These are phyloP conservation scores for Moxostoma hubbsi DNA, from an alignment of 2,797 vertebrate species.

Conservation along the genomic window DNA sequence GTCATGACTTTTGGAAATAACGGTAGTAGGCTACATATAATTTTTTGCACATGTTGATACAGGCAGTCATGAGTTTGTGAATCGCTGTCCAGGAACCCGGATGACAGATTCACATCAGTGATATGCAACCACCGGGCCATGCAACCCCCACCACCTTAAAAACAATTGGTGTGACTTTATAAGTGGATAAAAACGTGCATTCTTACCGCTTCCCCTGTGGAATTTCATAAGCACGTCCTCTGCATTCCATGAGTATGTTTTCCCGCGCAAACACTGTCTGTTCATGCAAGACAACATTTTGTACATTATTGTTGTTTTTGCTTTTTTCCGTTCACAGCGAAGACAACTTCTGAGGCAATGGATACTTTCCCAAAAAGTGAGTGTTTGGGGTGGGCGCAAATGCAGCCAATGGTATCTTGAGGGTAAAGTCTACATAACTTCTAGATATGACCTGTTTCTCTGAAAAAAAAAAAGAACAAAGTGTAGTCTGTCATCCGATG, in stretches of 20 bases:
- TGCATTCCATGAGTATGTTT: conserved; percentile 14
- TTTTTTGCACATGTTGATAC: not conserved
- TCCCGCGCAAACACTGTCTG: conserved; percentile 35
- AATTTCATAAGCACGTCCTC: conserved; percentile 52
- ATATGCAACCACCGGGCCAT: not conserved
- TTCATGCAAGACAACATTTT: conserved; percentile 47
- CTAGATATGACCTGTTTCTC: no score
- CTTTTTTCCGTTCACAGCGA: not conserved
- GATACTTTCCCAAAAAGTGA: not conserved
- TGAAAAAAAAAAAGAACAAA: no score
- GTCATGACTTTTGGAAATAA: not conserved
- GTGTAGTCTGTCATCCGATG: no score
- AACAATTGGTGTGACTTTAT: not conserved
- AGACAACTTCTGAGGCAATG: not conserved
- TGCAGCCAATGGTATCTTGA: conserved; percentile 33
- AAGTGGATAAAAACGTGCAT: not conserved
- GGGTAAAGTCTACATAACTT: conserved; percentile 31
- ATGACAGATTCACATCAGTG: not conserved
- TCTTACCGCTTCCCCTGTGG: conserved; percentile 49
- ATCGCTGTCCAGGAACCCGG: not conserved
- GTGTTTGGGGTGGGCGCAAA: conserved; percentile 1
- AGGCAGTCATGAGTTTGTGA: not conserved
- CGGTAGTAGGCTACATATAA: not conserved
- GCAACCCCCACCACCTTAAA: not conserved
- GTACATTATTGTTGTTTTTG: conserved; percentile 59